These are phyloP conservation scores for Schrankia costaestrigalis DNA, from an alignment of 2,888 invertebrate genomes.

Conservation along the genomic window DNA sequence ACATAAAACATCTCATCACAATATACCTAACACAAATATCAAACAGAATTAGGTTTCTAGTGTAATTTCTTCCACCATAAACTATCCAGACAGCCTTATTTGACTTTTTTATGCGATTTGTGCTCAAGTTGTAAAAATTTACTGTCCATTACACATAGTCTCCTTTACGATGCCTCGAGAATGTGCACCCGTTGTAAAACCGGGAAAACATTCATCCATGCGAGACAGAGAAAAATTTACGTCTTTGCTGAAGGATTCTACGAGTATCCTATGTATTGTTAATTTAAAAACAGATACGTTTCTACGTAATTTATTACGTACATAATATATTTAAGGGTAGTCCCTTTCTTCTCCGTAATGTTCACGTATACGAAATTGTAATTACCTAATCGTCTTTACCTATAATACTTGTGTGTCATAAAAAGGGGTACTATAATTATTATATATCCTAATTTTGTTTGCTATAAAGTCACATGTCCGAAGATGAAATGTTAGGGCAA, in stretches of 20 bases:
- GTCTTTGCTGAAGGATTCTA: constrained; percentile 29
- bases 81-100: constrained; percentile 39
- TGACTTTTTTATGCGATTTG: constrained; percentile 46
- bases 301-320: too few relatives aligned
- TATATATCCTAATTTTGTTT: too few relatives aligned
- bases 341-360: too few relatives aligned
- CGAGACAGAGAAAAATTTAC: constrained; percentile 37
- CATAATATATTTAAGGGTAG: too few relatives aligned
- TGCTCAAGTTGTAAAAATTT: constrained; percentile 54
- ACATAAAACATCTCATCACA: too few relatives aligned
- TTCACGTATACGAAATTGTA: too few relatives aligned
- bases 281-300: not conserved
- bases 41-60: constrained; percentile 18
- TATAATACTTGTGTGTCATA: too few relatives aligned
- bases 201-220: constrained; percentile 29
- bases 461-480: too few relatives aligned
- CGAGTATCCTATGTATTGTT: constrained; percentile 5
- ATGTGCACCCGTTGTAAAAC: constrained; percentile 42
- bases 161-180: constrained; percentile 46
- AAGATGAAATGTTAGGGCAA: too few relatives aligned
- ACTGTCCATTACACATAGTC: constrained; percentile 44
- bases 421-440: too few relatives aligned
- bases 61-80: constrained; percentile 30
- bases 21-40: constrained; percentile 7
- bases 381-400: too few relatives aligned